A percentile compares a stretch with the other conserved stretches of the same genome.
These are phyloP conservation scores for Lycia hirtaria DNA, from an alignment of 2,888 invertebrate species.

Conservation along the genomic window DNA sequence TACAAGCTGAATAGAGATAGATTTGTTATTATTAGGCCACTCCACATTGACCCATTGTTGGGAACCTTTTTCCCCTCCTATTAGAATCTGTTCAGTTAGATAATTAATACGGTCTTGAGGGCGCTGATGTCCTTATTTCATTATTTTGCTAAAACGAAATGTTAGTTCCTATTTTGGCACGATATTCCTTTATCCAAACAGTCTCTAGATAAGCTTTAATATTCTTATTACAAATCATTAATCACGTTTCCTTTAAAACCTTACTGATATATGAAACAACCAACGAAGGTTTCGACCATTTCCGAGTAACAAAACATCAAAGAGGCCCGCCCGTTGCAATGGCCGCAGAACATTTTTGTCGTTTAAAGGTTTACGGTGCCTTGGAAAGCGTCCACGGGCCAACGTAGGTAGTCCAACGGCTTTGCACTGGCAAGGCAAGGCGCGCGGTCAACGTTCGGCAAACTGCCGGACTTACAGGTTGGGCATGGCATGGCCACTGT, in stretches of 20 bases:
- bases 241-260: not conserved
- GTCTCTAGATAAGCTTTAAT: too few relatives aligned
- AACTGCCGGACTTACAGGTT: conserved; percentile 85
- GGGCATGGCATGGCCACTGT: conserved; percentile 59
- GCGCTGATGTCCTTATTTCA: too few relatives aligned
- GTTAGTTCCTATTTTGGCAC: too few relatives aligned
- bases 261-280: not conserved
- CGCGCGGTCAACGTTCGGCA: conserved; percentile 81
- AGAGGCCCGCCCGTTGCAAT: conserved; percentile 8
- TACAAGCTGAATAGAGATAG: too few relatives aligned
- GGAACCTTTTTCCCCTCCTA: too few relatives aligned
- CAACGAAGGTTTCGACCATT: conserved; percentile 12
- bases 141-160: too few relatives aligned
- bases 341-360: conserved; percentile 13
- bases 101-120: too few relatives aligned
- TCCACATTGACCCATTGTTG: too few relatives aligned
- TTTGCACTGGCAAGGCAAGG: conserved; percentile 59
- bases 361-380: conserved; percentile 45
- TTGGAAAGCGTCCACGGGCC: conserved; percentile 71
- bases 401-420: conserved; percentile 71
- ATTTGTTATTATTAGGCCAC: too few relatives aligned
- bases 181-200: too few relatives aligned
- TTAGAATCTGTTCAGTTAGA: too few relatives aligned
- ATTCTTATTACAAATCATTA: too few relatives aligned
- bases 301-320: conserved; percentile 28